A percentile compares a stretch with the other conserved stretches of the same genome.
phyloP scores from a whole-genome alignment of 2,888 invertebrate species.

The Pomacea canaliculata region DNA sequence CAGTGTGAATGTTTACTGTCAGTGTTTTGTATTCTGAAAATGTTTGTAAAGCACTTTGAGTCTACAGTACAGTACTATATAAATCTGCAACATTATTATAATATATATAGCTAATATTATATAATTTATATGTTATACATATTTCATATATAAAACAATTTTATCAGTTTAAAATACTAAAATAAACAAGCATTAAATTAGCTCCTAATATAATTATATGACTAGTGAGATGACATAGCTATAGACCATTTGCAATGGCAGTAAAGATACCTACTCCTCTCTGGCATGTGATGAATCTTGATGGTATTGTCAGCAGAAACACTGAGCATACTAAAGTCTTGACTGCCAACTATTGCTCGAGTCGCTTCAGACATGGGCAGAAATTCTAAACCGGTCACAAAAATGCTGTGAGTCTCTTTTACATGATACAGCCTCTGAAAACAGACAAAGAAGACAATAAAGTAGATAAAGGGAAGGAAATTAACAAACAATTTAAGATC shows the following conservation, averaged over 20 bases:
- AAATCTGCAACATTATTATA: no score
- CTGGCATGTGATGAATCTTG: conserved; percentile 62
- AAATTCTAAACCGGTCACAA: conserved; percentile 96
- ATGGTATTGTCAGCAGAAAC: conserved; percentile 92
- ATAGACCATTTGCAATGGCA: neutral
- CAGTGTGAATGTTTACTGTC: no score
- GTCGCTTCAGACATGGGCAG: conserved; percentile 74
- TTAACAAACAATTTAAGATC: neutral
- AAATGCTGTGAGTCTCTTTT: conserved; percentile 91
- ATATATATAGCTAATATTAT: no score
- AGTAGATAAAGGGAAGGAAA: neutral
- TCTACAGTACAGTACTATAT: no score
- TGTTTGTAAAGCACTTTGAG: no score
- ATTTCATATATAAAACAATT: no score
- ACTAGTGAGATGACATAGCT: no score
- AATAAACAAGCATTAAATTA: no score
- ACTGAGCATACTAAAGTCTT: conserved; percentile 88
- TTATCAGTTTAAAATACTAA: no score
- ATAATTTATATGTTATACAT: no score
- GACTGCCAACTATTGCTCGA: conserved; percentile 69
- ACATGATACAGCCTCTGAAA: conserved; percentile 85
- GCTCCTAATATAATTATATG: no score
- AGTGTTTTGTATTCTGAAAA: no score
- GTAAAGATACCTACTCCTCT: conserved; percentile 48
- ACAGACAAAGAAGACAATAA: neutral